Evolutionary conservation across 2,888 invertebrate genomes (phyloP), one percentile per base, ranked within the genome.

Genomic region (Dysmachus trigonus): DNA sequence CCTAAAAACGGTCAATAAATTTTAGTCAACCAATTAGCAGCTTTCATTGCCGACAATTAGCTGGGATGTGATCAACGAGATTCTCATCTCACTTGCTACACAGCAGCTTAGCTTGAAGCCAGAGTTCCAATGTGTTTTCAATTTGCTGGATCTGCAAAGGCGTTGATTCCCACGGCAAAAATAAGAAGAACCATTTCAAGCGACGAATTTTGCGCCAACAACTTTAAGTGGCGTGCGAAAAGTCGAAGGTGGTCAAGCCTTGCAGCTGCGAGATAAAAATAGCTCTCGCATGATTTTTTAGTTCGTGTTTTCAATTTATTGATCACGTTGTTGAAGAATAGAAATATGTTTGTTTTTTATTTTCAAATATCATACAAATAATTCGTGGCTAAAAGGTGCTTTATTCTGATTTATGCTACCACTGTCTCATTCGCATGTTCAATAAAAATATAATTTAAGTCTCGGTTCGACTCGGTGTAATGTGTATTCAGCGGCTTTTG

Each of bases 11-110:
- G 51, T 47, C 41, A 79, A 79, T 79, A 79, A 79, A 79, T 79
- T 79, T 79, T 31, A 79, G 41, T 79, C 41, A 47, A 51, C 79
- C 79, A 79, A 79, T 79, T 79, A 79, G 47, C 79, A n/a, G 47
- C 13, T 47, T 33, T 18, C 47, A 47, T 79, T 47, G 79, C 47
- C 47, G 38, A 31, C 79, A 79, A 79, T 79, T 79, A 79, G 79
- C 31, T 51, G 8, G 15, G 18, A 22, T 41, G 79, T 79, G 79
- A 79, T 79, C 79, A 79, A 51, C 79, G 79, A 79, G 79, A 79
- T 79, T 79, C 79, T 79, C 79, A 79, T 79, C 47, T 79, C 79
- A 79, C 31, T 51, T 10, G 62, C 10, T 7, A 51, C 7, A n/a
- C 51, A 47, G 6, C 47, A 0, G 47, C 38, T 79, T 13, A 47